These are phyloP conservation scores for Recurvirostra avosetta DNA, from an alignment of 2,113 vertebrate genomes.

Conservation along the genomic window DNA sequence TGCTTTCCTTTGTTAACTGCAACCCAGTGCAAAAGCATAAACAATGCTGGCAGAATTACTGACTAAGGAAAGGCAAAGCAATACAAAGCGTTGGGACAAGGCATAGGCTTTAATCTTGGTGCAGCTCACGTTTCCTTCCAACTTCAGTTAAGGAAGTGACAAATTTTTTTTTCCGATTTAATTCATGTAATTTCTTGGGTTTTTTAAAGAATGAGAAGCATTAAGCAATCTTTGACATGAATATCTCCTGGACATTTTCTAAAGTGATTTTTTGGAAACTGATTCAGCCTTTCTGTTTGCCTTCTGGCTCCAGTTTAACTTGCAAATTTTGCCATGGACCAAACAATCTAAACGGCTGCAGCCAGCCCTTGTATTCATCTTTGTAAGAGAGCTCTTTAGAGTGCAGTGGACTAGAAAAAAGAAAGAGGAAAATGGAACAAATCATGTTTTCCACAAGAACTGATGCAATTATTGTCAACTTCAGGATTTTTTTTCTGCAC, in stretches of 20 bases:
- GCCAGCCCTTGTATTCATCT: background rate
- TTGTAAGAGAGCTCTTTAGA: constrained; percentile 1
- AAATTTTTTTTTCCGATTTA: background rate
- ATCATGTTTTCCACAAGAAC: constrained; percentile 57
- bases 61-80: background rate
- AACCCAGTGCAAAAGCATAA: background rate
- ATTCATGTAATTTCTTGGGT: background rate
- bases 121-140: background rate
- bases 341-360: background rate
- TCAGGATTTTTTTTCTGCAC: background rate
- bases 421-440: constrained; percentile 29
- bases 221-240: background rate
- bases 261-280: background rate
- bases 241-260: background rate
- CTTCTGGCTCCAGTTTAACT: constrained; percentile 18
- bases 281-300: background rate
- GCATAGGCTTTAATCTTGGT: background rate
- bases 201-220: background rate
- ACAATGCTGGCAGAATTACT: background rate
- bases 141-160: background rate
- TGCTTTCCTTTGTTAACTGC: background rate
- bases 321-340: background rate
- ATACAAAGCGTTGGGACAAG: background rate
- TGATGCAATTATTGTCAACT: constrained; percentile 55
- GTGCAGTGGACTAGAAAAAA: constrained; percentile 31